Percentiles rank a stretch among this genome's conserved stretches.
These are phyloP conservation scores for Sesia apiformis DNA, from an alignment of 2,888 invertebrate genomes.

Conservation along the genomic window DNA sequence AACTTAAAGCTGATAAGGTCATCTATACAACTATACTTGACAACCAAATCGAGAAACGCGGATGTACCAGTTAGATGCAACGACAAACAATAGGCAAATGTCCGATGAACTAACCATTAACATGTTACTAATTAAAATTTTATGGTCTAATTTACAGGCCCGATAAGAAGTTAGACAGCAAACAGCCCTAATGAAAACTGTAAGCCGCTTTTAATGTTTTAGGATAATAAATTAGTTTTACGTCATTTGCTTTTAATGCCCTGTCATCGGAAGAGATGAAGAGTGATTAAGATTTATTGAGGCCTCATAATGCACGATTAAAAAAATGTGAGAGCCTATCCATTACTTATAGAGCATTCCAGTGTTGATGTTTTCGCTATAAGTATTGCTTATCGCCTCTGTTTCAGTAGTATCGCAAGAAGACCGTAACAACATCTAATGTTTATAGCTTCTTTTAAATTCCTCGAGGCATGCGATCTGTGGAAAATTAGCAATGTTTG, in stretches of 20 bases:
- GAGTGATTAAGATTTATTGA: constrained; percentile 22
- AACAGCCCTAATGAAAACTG: constrained; percentile 2
- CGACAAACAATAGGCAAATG: too few relatives aligned
- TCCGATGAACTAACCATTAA: too few relatives aligned
- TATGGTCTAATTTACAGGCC: not conserved
- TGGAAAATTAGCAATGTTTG: constrained; percentile 45
- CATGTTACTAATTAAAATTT: not conserved
- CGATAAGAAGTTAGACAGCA: not conserved
- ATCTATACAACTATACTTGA: not conserved
- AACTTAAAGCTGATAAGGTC: not conserved
- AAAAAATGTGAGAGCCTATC: constrained; percentile 9
- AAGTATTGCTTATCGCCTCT: too few relatives aligned
- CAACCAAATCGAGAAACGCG: not conserved
- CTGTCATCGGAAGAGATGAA: constrained; percentile 10
- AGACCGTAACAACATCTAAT: too few relatives aligned
- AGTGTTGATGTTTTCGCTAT: too few relatives aligned
- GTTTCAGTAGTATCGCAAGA: too few relatives aligned
- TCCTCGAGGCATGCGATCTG: constrained; percentile 9
- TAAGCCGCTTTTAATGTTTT: constrained; percentile 6
- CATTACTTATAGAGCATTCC: not conserved
- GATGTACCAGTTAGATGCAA: not conserved
- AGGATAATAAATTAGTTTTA: constrained; percentile 13
- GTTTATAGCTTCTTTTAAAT: too few relatives aligned
- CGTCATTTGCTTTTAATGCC: constrained; percentile 15
- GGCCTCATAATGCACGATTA: constrained; percentile 9